A percentile compares a stretch with the other conserved stretches of the same genome.
Conservation (phyloP, 30 jellyfish, hydroid and myxozoan species). For the Hydra vulgaris region DNA sequence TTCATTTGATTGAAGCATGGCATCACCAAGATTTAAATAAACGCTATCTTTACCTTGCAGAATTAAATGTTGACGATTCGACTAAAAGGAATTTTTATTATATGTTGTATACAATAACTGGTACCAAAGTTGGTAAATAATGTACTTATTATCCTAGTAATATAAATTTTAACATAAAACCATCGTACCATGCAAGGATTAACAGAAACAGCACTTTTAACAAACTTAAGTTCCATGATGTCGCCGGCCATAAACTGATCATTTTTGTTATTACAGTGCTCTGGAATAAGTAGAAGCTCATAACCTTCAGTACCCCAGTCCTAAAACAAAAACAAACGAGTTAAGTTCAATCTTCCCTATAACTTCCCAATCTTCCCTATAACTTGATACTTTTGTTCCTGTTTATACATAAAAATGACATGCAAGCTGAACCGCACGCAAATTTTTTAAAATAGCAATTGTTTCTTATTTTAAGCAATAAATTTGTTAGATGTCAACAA, state of each 20-base stretch:
- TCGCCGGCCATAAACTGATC: conserved; percentile 50
- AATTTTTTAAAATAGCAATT: no score
- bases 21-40: conserved; percentile 74
- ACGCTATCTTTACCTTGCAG: conserved; percentile 77
- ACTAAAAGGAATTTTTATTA: conserved; percentile 40
- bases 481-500: no score
- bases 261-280: conserved; percentile 5
- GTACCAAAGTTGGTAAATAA: no score
- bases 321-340: conserved; percentile 21
- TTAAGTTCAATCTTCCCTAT: no score
- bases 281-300: conserved; percentile 74
- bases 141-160: no score
- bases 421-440: no score
- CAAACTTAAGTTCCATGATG: conserved; percentile 56
- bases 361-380: no score
- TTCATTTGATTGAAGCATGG: conserved; percentile 41
- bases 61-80: conserved; percentile 82
- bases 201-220: conserved; percentile 83
- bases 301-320: conserved; percentile 97
- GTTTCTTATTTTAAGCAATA: no score
- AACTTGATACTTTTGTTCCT: no score
- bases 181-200: conserved; percentile 93
- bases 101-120: no score
- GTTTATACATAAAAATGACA: no score
- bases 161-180: background rate